Conservation (phyloP, 1,140 invertebrate genomes). For the Brachionus plicatilis region DNA sequence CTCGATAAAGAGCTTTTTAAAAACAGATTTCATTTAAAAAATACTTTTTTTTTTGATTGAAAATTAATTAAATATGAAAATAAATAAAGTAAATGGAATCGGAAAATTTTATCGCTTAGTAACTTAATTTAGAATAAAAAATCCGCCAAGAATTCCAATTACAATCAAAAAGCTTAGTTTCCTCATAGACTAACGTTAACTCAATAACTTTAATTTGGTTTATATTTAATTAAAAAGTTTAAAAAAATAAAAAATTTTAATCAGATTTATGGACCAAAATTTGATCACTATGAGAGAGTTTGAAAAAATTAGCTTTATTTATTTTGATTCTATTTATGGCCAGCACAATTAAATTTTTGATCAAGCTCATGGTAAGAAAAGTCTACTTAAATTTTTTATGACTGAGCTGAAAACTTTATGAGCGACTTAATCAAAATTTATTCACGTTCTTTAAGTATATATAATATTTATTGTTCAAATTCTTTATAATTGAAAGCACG, state of each 20-base stretch:
- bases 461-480: background rate
- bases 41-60: background rate
- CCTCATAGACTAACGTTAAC: background rate
- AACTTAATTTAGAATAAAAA: background rate
- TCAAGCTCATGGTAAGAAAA: background rate
- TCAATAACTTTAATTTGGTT: background rate
- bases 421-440: background rate
- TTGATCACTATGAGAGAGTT: background rate
- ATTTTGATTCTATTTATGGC: background rate
- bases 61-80: constrained; percentile 11
- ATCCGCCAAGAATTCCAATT: background rate
- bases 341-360: background rate
- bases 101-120: background rate
- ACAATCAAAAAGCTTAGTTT: background rate
- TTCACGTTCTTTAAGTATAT: background rate
- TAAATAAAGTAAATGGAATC: background rate
- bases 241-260: background rate
- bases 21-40: background rate
- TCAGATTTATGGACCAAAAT: background rate
- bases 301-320: background rate
- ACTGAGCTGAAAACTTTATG: background rate
- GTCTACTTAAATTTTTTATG: background rate
- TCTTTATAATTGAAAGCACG: constrained; percentile 18
- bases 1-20: background rate
- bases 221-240: background rate